phyloP scores from a whole-genome alignment of 53 echinoderm and acorn worm species.

The Temnopleurus reevesii region DNA sequence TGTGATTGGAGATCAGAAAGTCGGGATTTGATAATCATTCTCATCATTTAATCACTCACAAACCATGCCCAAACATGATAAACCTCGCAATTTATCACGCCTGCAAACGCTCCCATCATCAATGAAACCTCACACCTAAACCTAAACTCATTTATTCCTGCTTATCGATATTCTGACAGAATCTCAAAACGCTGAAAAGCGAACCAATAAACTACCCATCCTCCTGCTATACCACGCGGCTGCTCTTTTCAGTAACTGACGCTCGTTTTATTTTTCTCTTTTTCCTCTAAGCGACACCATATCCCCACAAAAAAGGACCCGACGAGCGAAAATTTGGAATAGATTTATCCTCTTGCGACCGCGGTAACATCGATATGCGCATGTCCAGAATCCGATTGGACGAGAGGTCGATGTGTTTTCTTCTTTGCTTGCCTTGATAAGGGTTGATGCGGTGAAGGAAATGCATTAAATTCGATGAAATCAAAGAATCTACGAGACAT shows the following conservation, averaged over 20 bases:
- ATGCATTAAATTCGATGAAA: conserved; percentile 42
- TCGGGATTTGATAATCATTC: conserved; percentile 25
- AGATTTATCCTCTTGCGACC: conserved; percentile 40
- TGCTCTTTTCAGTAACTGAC: neutral
- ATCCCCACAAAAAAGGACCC: conserved; percentile 46
- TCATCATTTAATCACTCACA: neutral
- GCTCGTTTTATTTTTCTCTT: neutral
- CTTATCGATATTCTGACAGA: conserved; percentile 35
- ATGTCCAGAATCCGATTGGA: conserved; percentile 37
- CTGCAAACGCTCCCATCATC: neutral
- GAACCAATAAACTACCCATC: neutral
- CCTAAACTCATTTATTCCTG: conserved; percentile 18
- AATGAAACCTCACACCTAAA: neutral
- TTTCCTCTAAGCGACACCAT: conserved; percentile 2
- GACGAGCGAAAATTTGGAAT: conserved; percentile 30
- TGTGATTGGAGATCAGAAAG: neutral
- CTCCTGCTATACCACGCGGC: neutral
- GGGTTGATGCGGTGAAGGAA: conserved; percentile 13
- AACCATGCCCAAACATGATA: neutral
- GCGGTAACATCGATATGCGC: conserved; percentile 47
- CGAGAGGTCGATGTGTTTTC: conserved; percentile 23
- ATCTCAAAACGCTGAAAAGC: conserved; percentile 20
- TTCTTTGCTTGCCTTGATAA: neutral
- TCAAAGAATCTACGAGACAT: conserved; percentile 10
- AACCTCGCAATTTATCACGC: neutral